Evolutionary conservation across 2,888 invertebrate species (phyloP), one percentile per base, ranked within the genome.

Genomic region (Xestobium rufovillosum): DNA sequence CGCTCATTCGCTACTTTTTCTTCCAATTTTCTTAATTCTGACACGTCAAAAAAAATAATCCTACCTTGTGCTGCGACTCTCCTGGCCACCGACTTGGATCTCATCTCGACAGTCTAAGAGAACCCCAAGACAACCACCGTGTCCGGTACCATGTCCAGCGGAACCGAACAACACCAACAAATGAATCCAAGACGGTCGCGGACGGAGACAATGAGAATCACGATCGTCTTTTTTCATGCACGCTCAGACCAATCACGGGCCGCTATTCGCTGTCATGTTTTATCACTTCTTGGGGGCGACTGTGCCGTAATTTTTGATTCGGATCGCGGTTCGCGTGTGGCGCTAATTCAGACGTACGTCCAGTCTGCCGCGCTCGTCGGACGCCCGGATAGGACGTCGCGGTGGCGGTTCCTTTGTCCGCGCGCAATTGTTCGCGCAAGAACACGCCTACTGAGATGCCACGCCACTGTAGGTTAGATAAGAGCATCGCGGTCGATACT

Each of bases 51-150:
- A n/a, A n/a, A n/a, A 28, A 38, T 10, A 35, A 26, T 28, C 75
- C 72, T 65, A 80, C 80, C 79, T 73, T 76, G 78, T 63, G 78
- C 72, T 60, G 78, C 74, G 50, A 79, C 71, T 65, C 75, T 75
- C 66, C 80, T 74, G 54, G 80, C 80, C 52, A 80, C 76, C 57
- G 80, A 77, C 66, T 80, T 80, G 51, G 76, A 78, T 71, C 80
- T 75, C 80, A 80, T 80, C 68, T n/a, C n/a, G n/a, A n/a, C n/a
- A n/a, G 72, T 67, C 23, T 19, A 19, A 6, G 6, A 19, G 23
- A 19, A 8, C 6, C 23, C n/a, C 6, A 8, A 6, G 23, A 19
- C 23, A 19, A 8, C 23, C 6, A 19, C 23, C 23, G 23, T 6
- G 6, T 6, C 28, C 39, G 49, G 48, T 50, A 47, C 53, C 56